Conservation (phyloP, 2,113 vertebrate species). For the Limanda limanda region DNA sequence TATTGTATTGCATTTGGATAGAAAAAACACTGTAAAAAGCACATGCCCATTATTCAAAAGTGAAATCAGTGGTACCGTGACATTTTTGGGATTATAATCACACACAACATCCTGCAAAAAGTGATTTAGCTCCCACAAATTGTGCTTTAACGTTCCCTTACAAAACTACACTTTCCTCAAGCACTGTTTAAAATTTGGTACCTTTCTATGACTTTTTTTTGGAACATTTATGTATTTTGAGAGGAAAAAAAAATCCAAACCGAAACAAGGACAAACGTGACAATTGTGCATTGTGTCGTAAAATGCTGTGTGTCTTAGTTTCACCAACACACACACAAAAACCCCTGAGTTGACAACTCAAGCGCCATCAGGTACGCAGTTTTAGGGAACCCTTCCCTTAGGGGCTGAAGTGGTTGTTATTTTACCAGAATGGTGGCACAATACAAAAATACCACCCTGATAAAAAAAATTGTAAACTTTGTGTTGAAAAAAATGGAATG, state of each 20-base stretch:
- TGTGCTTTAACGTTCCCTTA: conserved; percentile 72
- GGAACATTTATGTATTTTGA: conserved; percentile 55
- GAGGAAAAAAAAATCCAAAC: conserved; percentile 36
- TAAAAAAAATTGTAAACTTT: conserved; percentile 75
- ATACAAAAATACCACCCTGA: conserved; percentile 59
- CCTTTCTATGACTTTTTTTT: conserved; percentile 48
- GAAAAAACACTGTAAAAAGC: conserved; percentile 79
- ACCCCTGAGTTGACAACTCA: conserved; percentile 79
- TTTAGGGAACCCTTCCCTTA: conserved; percentile 64
- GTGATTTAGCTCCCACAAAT: conserved; percentile 68
- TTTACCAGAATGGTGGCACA: conserved; percentile 53
- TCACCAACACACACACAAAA: conserved; percentile 66
- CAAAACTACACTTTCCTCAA: conserved; percentile 63
- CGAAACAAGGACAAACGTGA: conserved; percentile 59
- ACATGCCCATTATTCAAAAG: conserved; percentile 79
- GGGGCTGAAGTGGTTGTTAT: conserved; percentile 57
- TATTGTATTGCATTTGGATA: conserved; percentile 82
- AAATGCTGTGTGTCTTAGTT: conserved; percentile 42
- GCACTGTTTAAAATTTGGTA: conserved; percentile 71
- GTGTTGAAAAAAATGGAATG: conserved; percentile 80
- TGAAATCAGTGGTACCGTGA: conserved; percentile 75
- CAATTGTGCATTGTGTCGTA: conserved; percentile 72
- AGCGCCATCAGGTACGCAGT: conserved; percentile 71
- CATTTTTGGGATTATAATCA: conserved; percentile 61
- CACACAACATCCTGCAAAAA: conserved; percentile 69